These are phyloP conservation scores for Eupleurogrammus muticus DNA, from an alignment of 2,797 vertebrate species.

Conservation along the genomic window DNA sequence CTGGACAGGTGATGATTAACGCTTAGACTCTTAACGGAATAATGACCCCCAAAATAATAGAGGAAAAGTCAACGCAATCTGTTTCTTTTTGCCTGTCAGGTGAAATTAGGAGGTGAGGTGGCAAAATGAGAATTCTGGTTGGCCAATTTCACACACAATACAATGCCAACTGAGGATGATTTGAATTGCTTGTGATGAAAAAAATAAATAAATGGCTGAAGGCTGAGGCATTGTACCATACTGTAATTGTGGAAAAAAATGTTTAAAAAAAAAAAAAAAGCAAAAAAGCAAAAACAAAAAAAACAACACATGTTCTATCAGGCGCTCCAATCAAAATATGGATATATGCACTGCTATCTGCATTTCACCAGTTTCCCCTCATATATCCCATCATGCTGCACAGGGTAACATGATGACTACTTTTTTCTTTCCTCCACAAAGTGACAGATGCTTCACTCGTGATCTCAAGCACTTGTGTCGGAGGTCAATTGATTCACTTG, in stretches of 20 bases:
- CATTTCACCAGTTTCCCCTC: slow-evolving; percentile 31
- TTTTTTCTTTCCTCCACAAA: slow-evolving; percentile 5
- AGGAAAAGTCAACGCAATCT: slow-evolving; percentile 22
- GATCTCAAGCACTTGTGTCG: slow-evolving; percentile 69
- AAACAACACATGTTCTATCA: slow-evolving; percentile 10
- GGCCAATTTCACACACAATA: slow-evolving; percentile 23
- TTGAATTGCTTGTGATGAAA: slow-evolving; percentile 28
- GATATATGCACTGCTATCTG: slow-evolving; percentile 40
- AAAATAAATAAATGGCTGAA: slow-evolving; percentile 9
- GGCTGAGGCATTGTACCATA: background rate
- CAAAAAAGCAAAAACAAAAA: slow-evolving; percentile 6
- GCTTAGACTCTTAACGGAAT: slow-evolving; percentile 22
- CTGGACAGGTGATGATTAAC: slow-evolving; percentile 28
- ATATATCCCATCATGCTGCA: slow-evolving; percentile 43
- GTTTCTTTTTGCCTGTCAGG: slow-evolving; percentile 39
- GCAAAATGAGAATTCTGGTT: slow-evolving; percentile 37
- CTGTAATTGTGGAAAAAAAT: slow-evolving; percentile 22
- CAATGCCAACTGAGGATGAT: slow-evolving; percentile 42
- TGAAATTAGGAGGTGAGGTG: slow-evolving; percentile 27
- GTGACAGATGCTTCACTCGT: slow-evolving; percentile 75
- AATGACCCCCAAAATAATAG: slow-evolving; percentile 1
- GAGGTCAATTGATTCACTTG: slow-evolving; percentile 80
- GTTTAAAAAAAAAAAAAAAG: slow-evolving; percentile 13
- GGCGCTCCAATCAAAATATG: slow-evolving; percentile 18
- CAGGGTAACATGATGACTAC: slow-evolving; percentile 58